Conservation (phyloP, 2,113 vertebrate genomes). For the Dromaius novaehollandiae region DNA sequence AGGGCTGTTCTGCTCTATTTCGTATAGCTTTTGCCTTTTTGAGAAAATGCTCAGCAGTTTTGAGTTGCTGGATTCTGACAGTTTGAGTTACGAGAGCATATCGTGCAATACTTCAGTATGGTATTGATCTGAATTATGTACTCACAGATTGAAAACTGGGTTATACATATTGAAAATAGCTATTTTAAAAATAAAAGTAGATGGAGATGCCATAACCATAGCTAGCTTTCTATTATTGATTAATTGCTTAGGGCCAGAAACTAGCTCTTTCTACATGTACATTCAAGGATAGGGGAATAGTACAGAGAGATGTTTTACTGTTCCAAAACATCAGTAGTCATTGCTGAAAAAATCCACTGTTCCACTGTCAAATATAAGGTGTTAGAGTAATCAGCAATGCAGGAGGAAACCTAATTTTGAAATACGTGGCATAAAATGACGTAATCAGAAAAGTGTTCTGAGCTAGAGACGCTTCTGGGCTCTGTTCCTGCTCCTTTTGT, state of each 20-base stretch:
- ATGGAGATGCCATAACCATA: background rate
- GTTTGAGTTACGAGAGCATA: accelerated
- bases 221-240: slow-evolving; percentile 10
- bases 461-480: slow-evolving; percentile 4
- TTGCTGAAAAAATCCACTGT: background rate
- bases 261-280: accelerated
- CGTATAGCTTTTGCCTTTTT: background rate
- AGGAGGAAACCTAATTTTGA: slow-evolving; percentile 11
- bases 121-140: background rate
- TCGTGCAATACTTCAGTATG: background rate
- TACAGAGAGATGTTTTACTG: background rate
- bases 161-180: background rate
- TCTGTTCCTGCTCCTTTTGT: slow-evolving; percentile 25
- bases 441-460: slow-evolving; percentile 18
- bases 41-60: background rate
- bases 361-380: background rate
- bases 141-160: background rate
- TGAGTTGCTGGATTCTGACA: background rate
- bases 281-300: background rate
- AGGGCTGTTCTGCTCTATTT: background rate
- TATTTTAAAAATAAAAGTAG: slow-evolving; percentile 12
- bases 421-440: slow-evolving; percentile 38
- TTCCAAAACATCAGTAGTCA: background rate
- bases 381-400: slow-evolving; percentile 10
- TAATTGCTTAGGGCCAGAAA: slow-evolving; percentile 1